Conservation (phyloP, 2,113 vertebrate genomes). For the Pangasianodon hypophthalmus region DNA sequence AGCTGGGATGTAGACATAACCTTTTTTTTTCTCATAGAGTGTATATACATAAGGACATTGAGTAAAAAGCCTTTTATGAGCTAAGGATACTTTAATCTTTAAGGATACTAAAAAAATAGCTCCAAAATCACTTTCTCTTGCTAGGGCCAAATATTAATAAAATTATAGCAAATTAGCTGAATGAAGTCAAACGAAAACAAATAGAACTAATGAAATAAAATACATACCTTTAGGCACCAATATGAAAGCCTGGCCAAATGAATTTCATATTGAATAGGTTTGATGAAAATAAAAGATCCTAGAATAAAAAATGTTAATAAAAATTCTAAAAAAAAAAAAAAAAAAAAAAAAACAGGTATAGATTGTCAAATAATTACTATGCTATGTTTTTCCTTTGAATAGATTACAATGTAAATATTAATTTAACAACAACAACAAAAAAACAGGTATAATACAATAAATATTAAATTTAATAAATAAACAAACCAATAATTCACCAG, state of each 20-base stretch:
- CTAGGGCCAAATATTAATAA: neutral
- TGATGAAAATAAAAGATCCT: neutral
- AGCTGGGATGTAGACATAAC: neutral
- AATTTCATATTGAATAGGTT: no score
- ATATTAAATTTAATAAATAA: neutral
- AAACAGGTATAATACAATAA: neutral
- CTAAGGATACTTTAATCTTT: neutral
- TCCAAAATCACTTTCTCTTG: neutral
- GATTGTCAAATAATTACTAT: neutral
- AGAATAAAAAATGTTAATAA: neutral
- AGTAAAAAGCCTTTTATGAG: neutral
- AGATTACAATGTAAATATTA: neutral
- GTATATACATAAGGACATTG: neutral
- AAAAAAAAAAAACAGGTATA: neutral
- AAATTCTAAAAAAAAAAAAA: neutral
- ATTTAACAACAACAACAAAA: neutral
- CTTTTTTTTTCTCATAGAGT: no score
- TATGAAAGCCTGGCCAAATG: no score
- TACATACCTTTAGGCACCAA: no score
- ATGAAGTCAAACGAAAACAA: neutral
- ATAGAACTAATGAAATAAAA: neutral
- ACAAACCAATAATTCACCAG: neutral
- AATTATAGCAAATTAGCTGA: neutral
- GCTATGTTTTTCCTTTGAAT: neutral
- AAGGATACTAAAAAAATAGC: neutral